These are phyloP conservation scores for Drosophila willistoni DNA, from an alignment of 1,140 invertebrate genomes.

Conservation along the genomic window DNA sequence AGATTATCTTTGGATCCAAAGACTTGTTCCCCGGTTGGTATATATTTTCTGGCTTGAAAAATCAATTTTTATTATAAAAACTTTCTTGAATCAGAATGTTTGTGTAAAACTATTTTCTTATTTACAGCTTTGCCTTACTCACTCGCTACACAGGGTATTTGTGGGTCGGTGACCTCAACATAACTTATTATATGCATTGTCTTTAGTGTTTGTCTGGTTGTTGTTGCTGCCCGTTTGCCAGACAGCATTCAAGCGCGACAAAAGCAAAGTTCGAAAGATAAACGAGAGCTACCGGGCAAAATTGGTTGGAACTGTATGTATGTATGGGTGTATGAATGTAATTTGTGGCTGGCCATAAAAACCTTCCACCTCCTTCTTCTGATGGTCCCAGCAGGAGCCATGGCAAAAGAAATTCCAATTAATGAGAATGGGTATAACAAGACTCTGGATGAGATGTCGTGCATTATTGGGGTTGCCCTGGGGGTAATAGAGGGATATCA, in stretches of 20 bases:
- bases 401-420: constrained; percentile 73
- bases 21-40: too few relatives aligned
- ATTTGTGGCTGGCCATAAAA: constrained; percentile 17
- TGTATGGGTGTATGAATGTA: background rate
- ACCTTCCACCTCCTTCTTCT: constrained; percentile 3
- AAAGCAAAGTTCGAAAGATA: constrained; percentile 36
- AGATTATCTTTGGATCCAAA: too few relatives aligned
- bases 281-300: background rate
- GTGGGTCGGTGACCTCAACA: background rate
- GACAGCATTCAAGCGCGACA: constrained; percentile 71
- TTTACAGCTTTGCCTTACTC: background rate
- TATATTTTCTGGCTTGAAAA: too few relatives aligned
- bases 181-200: background rate
- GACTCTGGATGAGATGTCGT: constrained; percentile 7
- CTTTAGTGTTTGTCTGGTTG: constrained; percentile 19
- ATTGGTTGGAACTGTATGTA: background rate
- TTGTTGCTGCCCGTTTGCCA: constrained; percentile 18
- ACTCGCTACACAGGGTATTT: background rate
- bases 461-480: constrained; percentile 1
- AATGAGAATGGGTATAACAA: constrained; percentile 66
- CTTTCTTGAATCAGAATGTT: too few relatives aligned
- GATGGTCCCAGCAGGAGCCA: constrained; percentile 33
- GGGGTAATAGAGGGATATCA: constrained; percentile 15
- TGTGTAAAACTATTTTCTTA: background rate
- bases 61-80: too few relatives aligned